Conservation (phyloP, 2,888 invertebrate genomes). For the Noctuana brunneofusca region DNA sequence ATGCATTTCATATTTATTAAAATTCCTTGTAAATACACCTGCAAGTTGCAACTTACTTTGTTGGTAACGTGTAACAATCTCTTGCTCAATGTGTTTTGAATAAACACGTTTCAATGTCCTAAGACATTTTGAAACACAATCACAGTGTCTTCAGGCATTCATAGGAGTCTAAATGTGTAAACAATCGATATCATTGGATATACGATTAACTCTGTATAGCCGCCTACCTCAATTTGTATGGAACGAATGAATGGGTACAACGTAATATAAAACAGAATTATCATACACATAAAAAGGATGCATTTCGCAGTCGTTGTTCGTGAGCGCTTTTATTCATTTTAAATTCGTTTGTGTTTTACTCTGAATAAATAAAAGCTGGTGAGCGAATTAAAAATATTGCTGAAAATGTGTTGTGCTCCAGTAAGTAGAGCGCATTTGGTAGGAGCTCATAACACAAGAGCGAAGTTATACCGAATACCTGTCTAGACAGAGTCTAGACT, state of each 20-base stretch:
- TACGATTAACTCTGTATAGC: slow-evolving; percentile 7
- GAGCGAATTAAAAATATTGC: slow-evolving; percentile 47
- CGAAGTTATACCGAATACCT: slow-evolving; percentile 73
- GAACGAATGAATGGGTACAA: slow-evolving; percentile 15
- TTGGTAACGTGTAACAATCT: too few species aligned
- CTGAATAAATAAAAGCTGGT: slow-evolving; percentile 33
- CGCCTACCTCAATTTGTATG: slow-evolving; percentile 9
- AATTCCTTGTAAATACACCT: too few species aligned
- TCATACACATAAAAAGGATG: slow-evolving; percentile 10
- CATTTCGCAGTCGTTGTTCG: slow-evolving; percentile 9
- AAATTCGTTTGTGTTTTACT: slow-evolving; percentile 15
- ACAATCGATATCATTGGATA: slow-evolving; percentile 1
- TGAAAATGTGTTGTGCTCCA: slow-evolving; percentile 39
- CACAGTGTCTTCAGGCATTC: slow-evolving; percentile 1
- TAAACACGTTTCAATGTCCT: not conserved
- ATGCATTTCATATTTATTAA: too few species aligned
- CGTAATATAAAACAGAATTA: slow-evolving; percentile 14
- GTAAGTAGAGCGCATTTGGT: slow-evolving; percentile 59
- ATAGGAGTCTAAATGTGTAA: slow-evolving; percentile 11
- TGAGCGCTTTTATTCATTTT: slow-evolving; percentile 15
- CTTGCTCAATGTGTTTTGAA: not conserved
- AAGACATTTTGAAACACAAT: not conserved
- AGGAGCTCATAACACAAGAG: slow-evolving; percentile 64
- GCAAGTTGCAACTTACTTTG: too few species aligned
- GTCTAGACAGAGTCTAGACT: slow-evolving; percentile 80